These are phyloP conservation scores for Xerus rutilus DNA, from an alignment of 2,797 vertebrate species.

Conservation along the genomic window DNA sequence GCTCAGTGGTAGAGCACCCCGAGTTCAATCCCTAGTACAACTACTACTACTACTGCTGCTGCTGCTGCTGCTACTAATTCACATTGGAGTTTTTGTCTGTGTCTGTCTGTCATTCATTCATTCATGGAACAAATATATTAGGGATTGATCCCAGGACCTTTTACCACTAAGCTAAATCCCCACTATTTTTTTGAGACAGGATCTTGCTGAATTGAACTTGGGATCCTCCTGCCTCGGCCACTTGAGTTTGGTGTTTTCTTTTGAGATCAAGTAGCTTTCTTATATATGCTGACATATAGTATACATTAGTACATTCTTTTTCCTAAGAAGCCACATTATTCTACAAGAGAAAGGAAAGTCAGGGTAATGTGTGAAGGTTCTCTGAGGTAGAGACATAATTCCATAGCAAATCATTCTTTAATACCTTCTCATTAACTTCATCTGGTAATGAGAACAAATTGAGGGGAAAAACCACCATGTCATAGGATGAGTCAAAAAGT, in stretches of 20 bases:
- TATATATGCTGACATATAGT: background rate
- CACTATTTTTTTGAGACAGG: too few species aligned
- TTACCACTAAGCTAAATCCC: too few species aligned
- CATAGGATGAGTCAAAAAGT: conserved; percentile 87
- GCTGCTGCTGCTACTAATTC: too few species aligned
- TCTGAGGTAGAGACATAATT: conserved; percentile 79
- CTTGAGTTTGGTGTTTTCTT: conserved; percentile 60
- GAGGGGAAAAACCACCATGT: conserved; percentile 86
- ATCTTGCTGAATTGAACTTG: too few species aligned
- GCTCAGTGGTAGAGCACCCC: background rate
- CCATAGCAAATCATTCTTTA: conserved; percentile 87
- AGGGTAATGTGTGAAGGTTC: conserved; percentile 67
- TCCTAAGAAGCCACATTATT: conserved; percentile 50
- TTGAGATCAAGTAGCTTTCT: conserved; percentile 33
- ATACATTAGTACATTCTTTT: conserved; percentile 38
- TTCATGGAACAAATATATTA: too few species aligned
- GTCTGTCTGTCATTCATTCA: too few species aligned
- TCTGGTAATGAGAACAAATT: conserved; percentile 89
- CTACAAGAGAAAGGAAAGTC: conserved; percentile 56
- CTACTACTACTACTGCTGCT: background rate
- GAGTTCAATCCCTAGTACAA: background rate
- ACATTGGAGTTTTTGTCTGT: too few species aligned
- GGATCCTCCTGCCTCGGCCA: too few species aligned
- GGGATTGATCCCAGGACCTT: too few species aligned
- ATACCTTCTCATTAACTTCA: conserved; percentile 87